Evolutionary conservation across 2,888 invertebrate species (phyloP), one percentile per base, ranked within the genome.

Genomic region (Chymomyza procnemis): DNA sequence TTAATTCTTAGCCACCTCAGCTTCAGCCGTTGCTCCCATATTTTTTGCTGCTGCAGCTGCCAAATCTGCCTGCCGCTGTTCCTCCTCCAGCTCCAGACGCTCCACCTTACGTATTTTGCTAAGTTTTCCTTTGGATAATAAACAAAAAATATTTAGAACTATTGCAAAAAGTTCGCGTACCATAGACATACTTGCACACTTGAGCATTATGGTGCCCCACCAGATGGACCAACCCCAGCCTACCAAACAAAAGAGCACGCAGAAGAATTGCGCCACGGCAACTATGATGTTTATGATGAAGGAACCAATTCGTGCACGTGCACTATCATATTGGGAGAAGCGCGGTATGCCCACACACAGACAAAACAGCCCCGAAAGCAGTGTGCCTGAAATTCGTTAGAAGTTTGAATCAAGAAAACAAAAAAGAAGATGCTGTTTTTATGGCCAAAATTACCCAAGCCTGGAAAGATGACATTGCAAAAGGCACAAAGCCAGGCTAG

Each of bases 211-310:
- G 76, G 97, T 95, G 2, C 98, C 99, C 99, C 99, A 99, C 94
- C 97, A 97, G 74, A 99, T 95, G 70, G 97, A 97, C 99, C 99
- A 99, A 79, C 98, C 98, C 98, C 98, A 99, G 18, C 99, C 97
- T 50, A 97, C 97, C 62, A 97, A 93, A 88, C 98, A 96, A 92
- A 99, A 98, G 63, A 98, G 93, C 62, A 98, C 96, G 22, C 98
- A 98, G 92, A 98, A 97, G 83, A 97, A 92, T 91, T 99, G 99
- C 18, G 96, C 94, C 65, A 95, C 92, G 0, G 97, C 98, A 66
- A 98, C 96, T 77, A 97, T 92, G 46, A 95, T 91, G 91, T 98
- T 96, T 70, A 98, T 95, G 75, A 97, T 93, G 79, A 98, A 93
- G 2, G 97, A 94, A 22, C 96, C 96, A 79, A 96, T 92, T 73